These are phyloP conservation scores for Danaus plexippus DNA, from an alignment of 1,140 invertebrate species.

Conservation along the genomic window DNA sequence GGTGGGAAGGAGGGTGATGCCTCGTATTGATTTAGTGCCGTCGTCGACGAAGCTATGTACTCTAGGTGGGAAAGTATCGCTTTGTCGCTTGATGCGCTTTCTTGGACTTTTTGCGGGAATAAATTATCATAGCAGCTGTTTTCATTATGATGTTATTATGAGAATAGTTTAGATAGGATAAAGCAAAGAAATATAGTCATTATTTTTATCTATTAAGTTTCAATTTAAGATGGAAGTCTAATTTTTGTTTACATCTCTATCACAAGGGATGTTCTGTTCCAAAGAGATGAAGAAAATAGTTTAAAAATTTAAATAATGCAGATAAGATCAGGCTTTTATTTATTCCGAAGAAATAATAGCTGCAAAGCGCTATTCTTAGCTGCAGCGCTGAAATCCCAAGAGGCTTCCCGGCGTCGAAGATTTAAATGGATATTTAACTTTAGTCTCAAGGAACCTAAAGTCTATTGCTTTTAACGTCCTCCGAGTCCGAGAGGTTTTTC, in stretches of 20 bases:
- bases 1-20: slow-evolving; percentile 60
- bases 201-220: too few species aligned
- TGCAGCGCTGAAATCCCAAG: slow-evolving; percentile 50
- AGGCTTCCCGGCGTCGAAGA: slow-evolving; percentile 43
- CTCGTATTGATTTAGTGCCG: slow-evolving; percentile 74
- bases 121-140: too few species aligned
- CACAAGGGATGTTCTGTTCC: too few species aligned
- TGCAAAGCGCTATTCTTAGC: slow-evolving; percentile 44
- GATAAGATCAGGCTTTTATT: too few species aligned
- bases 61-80: slow-evolving; percentile 58
- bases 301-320: too few species aligned
- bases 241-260: too few species aligned
- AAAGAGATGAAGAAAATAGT: too few species aligned
- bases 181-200: too few species aligned
- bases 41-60: slow-evolving; percentile 69
- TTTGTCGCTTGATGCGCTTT: slow-evolving; percentile 68
- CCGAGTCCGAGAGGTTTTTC: slow-evolving; percentile 42
- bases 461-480: slow-evolving; percentile 61
- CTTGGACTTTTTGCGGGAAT: slow-evolving; percentile 26
- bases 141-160: too few species aligned
- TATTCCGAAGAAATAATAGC: neutral
- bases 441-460: slow-evolving; percentile 64
- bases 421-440: slow-evolving; percentile 61
- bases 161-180: too few species aligned
- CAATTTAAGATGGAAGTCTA: too few species aligned